Conservation (phyloP, 2,888 invertebrate species). For the Eupithecia dodoneata region DNA sequence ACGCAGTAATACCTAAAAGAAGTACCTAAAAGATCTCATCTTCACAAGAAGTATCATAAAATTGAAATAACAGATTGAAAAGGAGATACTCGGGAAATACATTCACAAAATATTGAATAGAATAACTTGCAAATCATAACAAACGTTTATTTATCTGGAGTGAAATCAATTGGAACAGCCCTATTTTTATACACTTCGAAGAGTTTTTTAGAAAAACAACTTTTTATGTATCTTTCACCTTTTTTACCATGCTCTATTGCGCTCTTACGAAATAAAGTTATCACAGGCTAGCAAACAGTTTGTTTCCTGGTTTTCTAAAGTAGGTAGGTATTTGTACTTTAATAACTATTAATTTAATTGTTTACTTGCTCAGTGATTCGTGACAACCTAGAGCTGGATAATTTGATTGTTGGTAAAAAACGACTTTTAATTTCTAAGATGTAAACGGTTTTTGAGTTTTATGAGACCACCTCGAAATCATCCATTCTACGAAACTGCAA, state of each 20-base stretch:
- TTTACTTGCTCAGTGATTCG: no score
- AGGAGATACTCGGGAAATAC: slow-evolving; percentile 8
- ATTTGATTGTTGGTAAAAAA: no score
- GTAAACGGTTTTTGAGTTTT: no score
- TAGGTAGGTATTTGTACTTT: no score
- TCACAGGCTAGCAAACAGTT: neutral
- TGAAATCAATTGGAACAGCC: slow-evolving; percentile 15
- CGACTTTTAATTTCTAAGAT: no score
- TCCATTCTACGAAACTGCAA: no score
- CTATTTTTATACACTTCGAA: neutral
- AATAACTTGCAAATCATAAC: slow-evolving; percentile 29
- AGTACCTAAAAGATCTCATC: neutral
- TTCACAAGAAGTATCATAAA: slow-evolving; percentile 1
- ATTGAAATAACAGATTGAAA: slow-evolving; percentile 14
- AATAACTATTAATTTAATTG: no score
- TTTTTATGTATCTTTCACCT: neutral
- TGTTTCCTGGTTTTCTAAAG: no score
- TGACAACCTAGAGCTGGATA: no score
- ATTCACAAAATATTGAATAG: slow-evolving; percentile 19
- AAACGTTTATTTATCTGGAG: slow-evolving; percentile 28
- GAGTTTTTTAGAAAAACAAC: neutral
- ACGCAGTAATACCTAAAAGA: no score
- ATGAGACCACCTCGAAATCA: no score
- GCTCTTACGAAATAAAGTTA: neutral
- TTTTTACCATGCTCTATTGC: neutral